These are phyloP conservation scores for Orestias chungarensis DNA, from an alignment of 2,797 vertebrate genomes.

Conservation along the genomic window DNA sequence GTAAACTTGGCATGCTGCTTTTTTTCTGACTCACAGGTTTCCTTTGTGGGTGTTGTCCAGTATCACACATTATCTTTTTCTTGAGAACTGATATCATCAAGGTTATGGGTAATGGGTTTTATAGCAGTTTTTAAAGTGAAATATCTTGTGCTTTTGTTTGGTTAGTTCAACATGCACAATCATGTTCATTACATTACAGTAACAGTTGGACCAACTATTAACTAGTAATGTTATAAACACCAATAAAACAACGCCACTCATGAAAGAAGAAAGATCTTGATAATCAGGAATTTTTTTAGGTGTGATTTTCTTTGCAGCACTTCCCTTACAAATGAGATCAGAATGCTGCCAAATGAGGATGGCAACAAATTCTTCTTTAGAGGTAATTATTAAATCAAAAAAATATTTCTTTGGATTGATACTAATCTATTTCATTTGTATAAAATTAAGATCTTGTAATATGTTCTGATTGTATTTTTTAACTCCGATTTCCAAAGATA, in stretches of 20 bases:
- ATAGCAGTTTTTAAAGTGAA: neutral
- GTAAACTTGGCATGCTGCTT: neutral
- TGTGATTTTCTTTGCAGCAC: neutral
- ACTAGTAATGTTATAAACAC: neutral
- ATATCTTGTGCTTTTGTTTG: neutral
- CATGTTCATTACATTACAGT: neutral
- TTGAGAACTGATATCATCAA: conserved; percentile 1
- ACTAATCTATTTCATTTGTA: too few relatives aligned
- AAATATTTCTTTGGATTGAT: too few relatives aligned
- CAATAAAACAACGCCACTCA: neutral
- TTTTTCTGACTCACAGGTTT: conserved; percentile 2
- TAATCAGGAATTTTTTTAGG: too few relatives aligned
- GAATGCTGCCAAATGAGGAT: neutral
- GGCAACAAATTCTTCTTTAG: neutral
- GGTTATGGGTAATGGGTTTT: neutral
- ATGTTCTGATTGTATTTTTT: neutral
- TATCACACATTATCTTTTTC: conserved; percentile 8
- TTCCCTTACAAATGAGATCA: neutral
- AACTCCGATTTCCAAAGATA: neutral
- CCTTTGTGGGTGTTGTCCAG: neutral
- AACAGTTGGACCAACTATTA: neutral
- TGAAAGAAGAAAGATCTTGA: too few relatives aligned
- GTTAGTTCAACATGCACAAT: too few relatives aligned
- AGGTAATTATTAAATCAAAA: neutral
- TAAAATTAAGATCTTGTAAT: too few relatives aligned